Percentiles rank a stretch among this genome's conserved stretches.
Evolutionary conservation across 2,888 invertebrate species (phyloP).

Genomic region (Lasioglossum pauxillum): DNA sequence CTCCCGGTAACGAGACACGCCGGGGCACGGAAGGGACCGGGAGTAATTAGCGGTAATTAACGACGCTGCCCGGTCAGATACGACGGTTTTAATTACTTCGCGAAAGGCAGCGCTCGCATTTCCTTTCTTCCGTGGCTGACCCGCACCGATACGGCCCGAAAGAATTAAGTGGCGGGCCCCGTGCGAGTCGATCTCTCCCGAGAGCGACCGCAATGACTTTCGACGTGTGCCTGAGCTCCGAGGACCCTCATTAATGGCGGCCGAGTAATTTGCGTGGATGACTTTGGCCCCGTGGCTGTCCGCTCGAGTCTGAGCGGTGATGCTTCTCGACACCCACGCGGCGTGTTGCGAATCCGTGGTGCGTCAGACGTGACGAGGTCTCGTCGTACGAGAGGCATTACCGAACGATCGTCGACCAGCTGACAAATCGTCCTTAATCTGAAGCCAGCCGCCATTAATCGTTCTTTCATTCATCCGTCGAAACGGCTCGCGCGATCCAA

Average conservation of each 20-base stretch:
- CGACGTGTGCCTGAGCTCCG: slow-evolving; percentile 68
- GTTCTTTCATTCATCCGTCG: not conserved
- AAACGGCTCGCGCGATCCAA: not conserved
- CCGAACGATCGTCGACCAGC: not conserved
- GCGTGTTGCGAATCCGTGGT: not conserved
- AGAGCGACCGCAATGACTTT: slow-evolving; percentile 69
- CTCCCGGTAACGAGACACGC: slow-evolving; percentile 53
- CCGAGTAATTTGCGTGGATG: slow-evolving; percentile 78
- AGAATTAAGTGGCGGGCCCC: slow-evolving; percentile 68
- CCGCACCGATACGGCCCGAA: slow-evolving; percentile 64
- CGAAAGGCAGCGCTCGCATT: slow-evolving; percentile 67
- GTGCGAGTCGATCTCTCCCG: slow-evolving; percentile 64
- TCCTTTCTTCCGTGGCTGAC: slow-evolving; percentile 69
- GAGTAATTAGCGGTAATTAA: slow-evolving; percentile 73
- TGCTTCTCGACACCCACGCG: slow-evolving; percentile 73
- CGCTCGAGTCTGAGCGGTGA: slow-evolving; percentile 28
- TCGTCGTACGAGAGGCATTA: not conserved
- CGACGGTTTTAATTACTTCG: slow-evolving; percentile 72
- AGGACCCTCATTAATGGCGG: slow-evolving; percentile 78
- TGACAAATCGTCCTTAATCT: slow-evolving; percentile 9
- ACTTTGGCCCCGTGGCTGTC: slow-evolving; percentile 68
- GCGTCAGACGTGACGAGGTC: not conserved
- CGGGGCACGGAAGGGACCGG: slow-evolving; percentile 44
- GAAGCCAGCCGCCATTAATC: not conserved
- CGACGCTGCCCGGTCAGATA: slow-evolving; percentile 65